Percentiles rank a stretch among this genome's conserved stretches.
These are phyloP conservation scores for Apogon hyalosoma DNA, from an alignment of 2,797 vertebrate species.

Conservation along the genomic window DNA sequence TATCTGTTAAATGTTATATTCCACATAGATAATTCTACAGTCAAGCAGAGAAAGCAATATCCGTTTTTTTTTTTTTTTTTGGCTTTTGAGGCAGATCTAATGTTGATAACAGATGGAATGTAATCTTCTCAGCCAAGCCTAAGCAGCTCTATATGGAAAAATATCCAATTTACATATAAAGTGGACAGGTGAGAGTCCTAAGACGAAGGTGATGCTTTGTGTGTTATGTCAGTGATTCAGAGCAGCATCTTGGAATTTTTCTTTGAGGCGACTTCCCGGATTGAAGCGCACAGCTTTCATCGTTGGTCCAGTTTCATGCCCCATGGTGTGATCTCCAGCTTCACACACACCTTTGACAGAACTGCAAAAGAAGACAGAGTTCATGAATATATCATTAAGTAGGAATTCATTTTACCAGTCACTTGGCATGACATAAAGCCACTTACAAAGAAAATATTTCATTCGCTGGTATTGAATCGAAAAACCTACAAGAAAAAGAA, in stretches of 20 bases:
- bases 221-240: conserved; percentile 66
- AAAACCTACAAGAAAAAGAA: neutral
- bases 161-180: conserved; percentile 64
- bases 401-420: neutral
- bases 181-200: conserved; percentile 29
- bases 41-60: conserved; percentile 53
- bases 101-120: conserved; percentile 46
- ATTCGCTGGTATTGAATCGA: neutral
- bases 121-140: conserved; percentile 58
- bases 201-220: conserved; percentile 42
- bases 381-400: conserved; percentile 14
- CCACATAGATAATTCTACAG: conserved; percentile 63
- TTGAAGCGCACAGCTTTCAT: conserved; percentile 72
- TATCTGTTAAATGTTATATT: conserved; percentile 71
- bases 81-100: conserved; percentile 43
- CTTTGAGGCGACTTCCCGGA: conserved; percentile 79
- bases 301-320: conserved; percentile 50
- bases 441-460: neutral
- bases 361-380: conserved; percentile 42
- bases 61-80: conserved; percentile 36
- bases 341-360: conserved; percentile 35
- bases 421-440: conserved; percentile 11
- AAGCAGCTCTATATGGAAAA: conserved; percentile 36
- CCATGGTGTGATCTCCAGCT: conserved; percentile 65
- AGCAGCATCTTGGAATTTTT: conserved; percentile 56